Evolutionary conservation across 2,797 vertebrate genomes (phyloP), one percentile per base, ranked within the genome.

Genomic region (Spinibarbus caldwelli): DNA sequence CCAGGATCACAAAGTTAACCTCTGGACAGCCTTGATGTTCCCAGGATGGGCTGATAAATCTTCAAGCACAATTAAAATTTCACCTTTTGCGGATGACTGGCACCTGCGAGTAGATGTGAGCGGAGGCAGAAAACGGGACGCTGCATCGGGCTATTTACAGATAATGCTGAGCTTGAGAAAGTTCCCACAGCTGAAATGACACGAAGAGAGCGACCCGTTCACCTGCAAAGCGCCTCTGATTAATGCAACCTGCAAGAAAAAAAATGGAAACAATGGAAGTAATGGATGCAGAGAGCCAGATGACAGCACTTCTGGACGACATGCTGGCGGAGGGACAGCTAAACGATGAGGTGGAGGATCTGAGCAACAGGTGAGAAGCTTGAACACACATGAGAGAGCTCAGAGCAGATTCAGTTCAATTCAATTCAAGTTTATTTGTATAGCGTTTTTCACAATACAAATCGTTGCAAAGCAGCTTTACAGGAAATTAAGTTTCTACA

Each of bases 91-190:
- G 41, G 36, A 34, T 5, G 67, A 57, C 5, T 66, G 15, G 54
- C 49, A 45, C 57, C 17, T 5, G 68, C 3, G 10, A 15, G 43
- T 21, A 10, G 68, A 84, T 79, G 57, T 57, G 1, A 14, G 57
- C 57, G 9, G 54, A 57, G 23, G 57, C 8, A 0, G 92, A 93
- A 94, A 90, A 89, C 84, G 34, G 92, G 92, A 93, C 84, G 93
- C 87, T 70, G 29, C 73, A 29, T 91, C 92, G 91, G 93, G 93
- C 94, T 95, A 95, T 96, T 96, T 95, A 92, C 90, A 94, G 94
- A 94, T 93, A 88, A 89, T 83, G 94, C 95, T 95, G 95, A 94
- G 93, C 91, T 89, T 86, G 93, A 93, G 88, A 93, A 29, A 79
- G 88, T 76, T 67, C 41, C 66, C 86, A 82, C 9, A 29, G 86